A percentile compares a stretch with the other conserved stretches of the same genome.
Evolutionary conservation across 2,113 vertebrate genomes (phyloP).

Genomic region (Pelecanus crispus): DNA sequence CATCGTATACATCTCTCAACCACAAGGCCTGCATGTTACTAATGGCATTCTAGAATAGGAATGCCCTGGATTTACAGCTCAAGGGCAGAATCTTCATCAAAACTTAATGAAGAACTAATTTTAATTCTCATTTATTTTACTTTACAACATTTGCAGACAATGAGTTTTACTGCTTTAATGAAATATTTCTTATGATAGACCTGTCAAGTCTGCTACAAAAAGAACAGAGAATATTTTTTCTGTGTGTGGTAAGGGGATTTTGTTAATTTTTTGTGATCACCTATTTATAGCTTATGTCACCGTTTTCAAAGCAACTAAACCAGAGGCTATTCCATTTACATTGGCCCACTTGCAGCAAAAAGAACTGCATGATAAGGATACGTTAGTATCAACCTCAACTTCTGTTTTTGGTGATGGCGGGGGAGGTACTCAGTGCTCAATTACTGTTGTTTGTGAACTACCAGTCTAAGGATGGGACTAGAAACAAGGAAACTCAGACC

Average conservation of each 20-base stretch:
- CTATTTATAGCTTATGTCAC: neutral
- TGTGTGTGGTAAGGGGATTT: neutral
- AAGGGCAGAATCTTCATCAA: neutral
- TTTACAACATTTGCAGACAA: constrained; percentile 10
- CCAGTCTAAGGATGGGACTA: neutral
- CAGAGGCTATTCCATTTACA: neutral
- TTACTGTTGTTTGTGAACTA: neutral
- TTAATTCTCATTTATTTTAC: constrained; percentile 14
- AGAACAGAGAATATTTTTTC: neutral
- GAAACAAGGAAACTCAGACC: neutral
- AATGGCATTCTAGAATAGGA: neutral
- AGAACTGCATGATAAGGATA: neutral
- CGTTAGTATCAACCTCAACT: neutral
- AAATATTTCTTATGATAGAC: neutral
- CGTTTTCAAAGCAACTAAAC: neutral
- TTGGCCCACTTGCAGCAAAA: neutral
- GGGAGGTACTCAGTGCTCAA: neutral
- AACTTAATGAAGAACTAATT: constrained; percentile 27
- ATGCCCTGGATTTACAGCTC: neutral
- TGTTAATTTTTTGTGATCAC: neutral
- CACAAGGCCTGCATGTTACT: neutral
- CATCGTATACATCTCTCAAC: neutral
- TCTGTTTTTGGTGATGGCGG: neutral
- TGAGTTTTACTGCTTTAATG: neutral
- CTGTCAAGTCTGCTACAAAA: neutral